Conservation (phyloP, 2,113 vertebrate genomes). For the Ivindomyrus marchei region DNA sequence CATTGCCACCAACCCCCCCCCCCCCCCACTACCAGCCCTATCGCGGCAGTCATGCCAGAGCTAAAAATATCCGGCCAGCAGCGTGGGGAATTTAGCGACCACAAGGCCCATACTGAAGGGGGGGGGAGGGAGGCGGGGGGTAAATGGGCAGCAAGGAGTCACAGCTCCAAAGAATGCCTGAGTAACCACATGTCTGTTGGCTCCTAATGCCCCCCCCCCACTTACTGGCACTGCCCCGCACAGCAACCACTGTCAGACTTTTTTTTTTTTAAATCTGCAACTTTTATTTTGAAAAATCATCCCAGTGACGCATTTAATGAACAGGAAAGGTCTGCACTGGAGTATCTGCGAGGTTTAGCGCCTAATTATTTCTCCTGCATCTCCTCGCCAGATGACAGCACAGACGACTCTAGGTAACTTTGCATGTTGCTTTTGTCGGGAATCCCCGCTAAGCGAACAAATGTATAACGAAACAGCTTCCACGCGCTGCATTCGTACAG, state of each 20-base stretch:
- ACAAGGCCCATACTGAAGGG: neutral
- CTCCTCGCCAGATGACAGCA: neutral
- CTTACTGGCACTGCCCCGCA: neutral
- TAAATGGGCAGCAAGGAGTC: neutral
- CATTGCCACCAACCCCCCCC: neutral
- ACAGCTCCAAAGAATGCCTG: neutral
- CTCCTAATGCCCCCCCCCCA: neutral
- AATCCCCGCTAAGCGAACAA: neutral
- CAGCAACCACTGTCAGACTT: neutral
- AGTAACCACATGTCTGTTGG: neutral
- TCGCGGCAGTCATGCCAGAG: neutral
- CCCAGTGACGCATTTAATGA: neutral
- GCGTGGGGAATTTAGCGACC: neutral
- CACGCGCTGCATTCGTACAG: neutral
- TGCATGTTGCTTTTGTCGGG: neutral
- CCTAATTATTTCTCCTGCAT: neutral
- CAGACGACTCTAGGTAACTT: neutral
- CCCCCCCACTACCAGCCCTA: neutral
- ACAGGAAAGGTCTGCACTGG: neutral
- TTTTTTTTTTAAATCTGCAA: neutral
- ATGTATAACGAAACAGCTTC: neutral
- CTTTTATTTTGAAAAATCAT: neutral
- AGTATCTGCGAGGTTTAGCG: neutral
- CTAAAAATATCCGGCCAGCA: slow-evolving; percentile 1
- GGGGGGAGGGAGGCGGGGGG: neutral